Conservation (phyloP, 2,113 vertebrate genomes). For the Lampris megalopsis region DNA sequence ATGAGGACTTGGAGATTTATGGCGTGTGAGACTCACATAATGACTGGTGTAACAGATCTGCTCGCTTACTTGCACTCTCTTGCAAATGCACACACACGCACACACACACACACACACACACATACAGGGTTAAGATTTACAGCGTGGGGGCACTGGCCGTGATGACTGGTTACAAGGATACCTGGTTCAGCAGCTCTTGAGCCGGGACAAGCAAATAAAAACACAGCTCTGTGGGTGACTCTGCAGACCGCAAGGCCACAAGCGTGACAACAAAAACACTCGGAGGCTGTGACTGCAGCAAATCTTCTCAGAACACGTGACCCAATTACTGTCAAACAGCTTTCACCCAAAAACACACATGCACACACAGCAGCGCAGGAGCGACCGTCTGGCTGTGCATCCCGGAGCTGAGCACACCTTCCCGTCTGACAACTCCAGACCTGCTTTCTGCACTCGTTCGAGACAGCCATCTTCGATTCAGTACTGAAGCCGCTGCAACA, state of each 20-base stretch:
- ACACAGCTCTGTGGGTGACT: conserved; percentile 2
- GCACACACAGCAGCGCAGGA: neutral
- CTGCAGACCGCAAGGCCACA: conserved; percentile 34
- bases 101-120: conserved; percentile 12
- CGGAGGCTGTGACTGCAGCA: conserved; percentile 23
- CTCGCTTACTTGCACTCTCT: conserved; percentile 20
- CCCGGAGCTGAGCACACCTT: neutral
- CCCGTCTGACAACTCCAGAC: too few relatives aligned
- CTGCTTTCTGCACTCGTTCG: too few relatives aligned
- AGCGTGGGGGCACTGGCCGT: conserved; percentile 56
- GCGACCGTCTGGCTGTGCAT: neutral
- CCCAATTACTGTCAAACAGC: neutral
- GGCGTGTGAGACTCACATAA: conserved; percentile 33
- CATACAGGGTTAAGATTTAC: conserved; percentile 33
- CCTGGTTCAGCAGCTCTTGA: conserved; percentile 55
- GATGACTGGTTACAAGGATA: conserved; percentile 37
- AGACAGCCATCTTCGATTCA: too few relatives aligned
- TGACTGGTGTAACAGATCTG: conserved; percentile 35
- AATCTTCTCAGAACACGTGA: conserved; percentile 6
- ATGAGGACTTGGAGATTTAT: conserved; percentile 51
- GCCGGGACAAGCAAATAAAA: conserved; percentile 13
- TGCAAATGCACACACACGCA: conserved; percentile 7
- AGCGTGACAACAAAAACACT: conserved; percentile 22
- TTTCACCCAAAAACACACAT: neutral
- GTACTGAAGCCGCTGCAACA: too few relatives aligned